phyloP scores from a whole-genome alignment of 2,888 invertebrate genomes.

The Agrilus cyanescens region DNA sequence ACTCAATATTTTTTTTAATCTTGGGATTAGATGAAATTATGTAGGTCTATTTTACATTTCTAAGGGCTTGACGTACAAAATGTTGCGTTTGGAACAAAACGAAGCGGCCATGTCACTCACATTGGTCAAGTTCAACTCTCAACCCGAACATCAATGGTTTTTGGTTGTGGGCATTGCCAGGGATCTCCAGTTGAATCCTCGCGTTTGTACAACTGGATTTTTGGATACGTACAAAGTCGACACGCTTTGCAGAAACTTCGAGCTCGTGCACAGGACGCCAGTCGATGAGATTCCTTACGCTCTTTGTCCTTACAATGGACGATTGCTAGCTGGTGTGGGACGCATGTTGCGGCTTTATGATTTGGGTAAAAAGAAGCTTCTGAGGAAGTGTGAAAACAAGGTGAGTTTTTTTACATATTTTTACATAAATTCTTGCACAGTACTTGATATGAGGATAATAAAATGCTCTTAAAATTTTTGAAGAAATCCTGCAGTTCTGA shows the following conservation, averaged over 20 bases:
- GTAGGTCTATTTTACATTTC: too few species aligned
- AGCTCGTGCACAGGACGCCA: constrained; percentile 86
- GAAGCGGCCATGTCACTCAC: constrained; percentile 88
- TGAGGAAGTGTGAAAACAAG: constrained; percentile 96
- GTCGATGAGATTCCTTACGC: constrained; percentile 84
- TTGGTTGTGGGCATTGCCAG: constrained; percentile 86
- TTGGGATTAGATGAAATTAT: too few species aligned
- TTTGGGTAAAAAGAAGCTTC: constrained; percentile 88
- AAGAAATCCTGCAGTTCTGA: constrained; percentile 22
- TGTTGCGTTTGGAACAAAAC: constrained; percentile 83
- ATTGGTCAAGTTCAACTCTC: constrained; percentile 39
- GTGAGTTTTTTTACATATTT: constrained; percentile 27
- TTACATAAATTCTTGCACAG: neutral
- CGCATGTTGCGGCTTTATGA: constrained; percentile 88
- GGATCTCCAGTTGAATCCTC: constrained; percentile 80
- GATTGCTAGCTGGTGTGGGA: constrained; percentile 86
- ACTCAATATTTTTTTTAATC: too few species aligned
- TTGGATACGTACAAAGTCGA: constrained; percentile 78
- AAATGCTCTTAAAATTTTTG: constrained; percentile 11
- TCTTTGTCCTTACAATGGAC: constrained; percentile 82
- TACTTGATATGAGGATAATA: constrained; percentile 23
- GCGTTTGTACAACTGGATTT: constrained; percentile 70
- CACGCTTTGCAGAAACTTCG: constrained; percentile 69
- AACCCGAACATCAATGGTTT: constrained; percentile 37
- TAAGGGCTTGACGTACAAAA: constrained; percentile 60